Base-by-base conservation (phyloP, 2,113 vertebrate species). In the Enhydra lutris region DNA sequence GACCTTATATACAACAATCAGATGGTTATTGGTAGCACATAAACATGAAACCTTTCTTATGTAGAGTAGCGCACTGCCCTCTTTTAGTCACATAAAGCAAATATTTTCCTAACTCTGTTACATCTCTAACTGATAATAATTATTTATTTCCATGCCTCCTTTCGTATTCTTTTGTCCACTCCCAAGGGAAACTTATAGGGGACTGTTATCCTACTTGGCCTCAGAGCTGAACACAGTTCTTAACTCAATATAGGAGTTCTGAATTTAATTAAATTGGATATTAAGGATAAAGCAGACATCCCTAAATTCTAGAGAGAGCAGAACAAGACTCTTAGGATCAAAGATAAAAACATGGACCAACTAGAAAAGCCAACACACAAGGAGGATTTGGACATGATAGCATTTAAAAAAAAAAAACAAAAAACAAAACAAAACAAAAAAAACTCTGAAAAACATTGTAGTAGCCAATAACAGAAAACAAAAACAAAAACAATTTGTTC, bases 31-130 rank as follows among this genome's bases (percentile, higher is more conserved):
- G 65, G n/a, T 50, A 71, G 26, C 11, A 55, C 4, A 24, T 20
- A 10, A 59, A 20, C 1, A 80, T 36, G 39, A 65, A 89, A 1
- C 4, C 4, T 14, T 88, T 79, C 14, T 50, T 12, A 34, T 13
- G 0, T 20, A 20, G 4, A 34, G 1, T 36, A 73, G 10, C 23
- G 2, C 10, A 26, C 2, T 1, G 3, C 34, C 8, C 45, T 73
- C 7, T 76, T 76, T 96, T 89, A 85, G 11, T 3, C 5, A 52
- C 3, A 20, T 23, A 80, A 76, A 94, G 7, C 29, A 61, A 47
- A 52, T 52, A 15, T 76, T 82, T 94, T 55, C 6, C 4, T 29
- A 36, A 59, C n/a, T 84, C 52, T 24, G 4, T 15, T 82, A 50
- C 10, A 39, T 12, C 13, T 34, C 26, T 65, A 24, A 21, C 34